Base-by-base conservation (phyloP, 2,797 vertebrate genomes). In the Brachyrhaphis roseni region DNA sequence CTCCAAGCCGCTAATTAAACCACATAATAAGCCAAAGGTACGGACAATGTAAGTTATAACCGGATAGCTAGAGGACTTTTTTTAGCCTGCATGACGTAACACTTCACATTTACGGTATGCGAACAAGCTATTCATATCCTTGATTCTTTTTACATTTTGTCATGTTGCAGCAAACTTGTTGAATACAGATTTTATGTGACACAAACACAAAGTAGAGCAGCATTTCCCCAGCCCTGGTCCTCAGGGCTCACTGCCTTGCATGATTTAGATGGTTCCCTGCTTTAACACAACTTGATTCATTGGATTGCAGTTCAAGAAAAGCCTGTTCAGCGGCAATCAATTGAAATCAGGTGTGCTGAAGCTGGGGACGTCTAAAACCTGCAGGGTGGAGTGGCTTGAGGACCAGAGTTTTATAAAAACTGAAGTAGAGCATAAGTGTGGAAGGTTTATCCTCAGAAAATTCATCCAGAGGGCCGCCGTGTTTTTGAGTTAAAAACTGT, bases 1-100 rank as follows among this genome's bases (percentile, higher is more conserved):
- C 79, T 79, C 68, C 82, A 80, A 85, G 76, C 47, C 1, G 46
- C 64, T 77, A 76, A 90, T 88, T 88, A 82, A 87, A 79, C 75
- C 80, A 51, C 71, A 88, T n/a, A 70, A 84, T 80, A 77, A 79
- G 79, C 31, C 46, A n/a, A 79, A 12, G 23, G 47, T 70, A 4
- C 13, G 16, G 8, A 57, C 28, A 83, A 80, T 31, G 77, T 0
- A 78, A 51, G 78, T 82, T 34, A 75, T 23, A 45, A 39, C 4
- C 16, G 8, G 26, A 64, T 5, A 76, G 39, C 23, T 2, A 62
- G 45, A 76, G 55, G 36, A 78, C 49, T 16, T 12, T 26, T 23
- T 5, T 20, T 0, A 28, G n/a, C 8, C 15, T 64, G 31, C 31
- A 34, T 62, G 31, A 62, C 5, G 59, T 0, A 68, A 68, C 20